These are phyloP conservation scores for Percopsis omiscomaycus DNA, from an alignment of 2,797 vertebrate species.

Conservation along the genomic window DNA sequence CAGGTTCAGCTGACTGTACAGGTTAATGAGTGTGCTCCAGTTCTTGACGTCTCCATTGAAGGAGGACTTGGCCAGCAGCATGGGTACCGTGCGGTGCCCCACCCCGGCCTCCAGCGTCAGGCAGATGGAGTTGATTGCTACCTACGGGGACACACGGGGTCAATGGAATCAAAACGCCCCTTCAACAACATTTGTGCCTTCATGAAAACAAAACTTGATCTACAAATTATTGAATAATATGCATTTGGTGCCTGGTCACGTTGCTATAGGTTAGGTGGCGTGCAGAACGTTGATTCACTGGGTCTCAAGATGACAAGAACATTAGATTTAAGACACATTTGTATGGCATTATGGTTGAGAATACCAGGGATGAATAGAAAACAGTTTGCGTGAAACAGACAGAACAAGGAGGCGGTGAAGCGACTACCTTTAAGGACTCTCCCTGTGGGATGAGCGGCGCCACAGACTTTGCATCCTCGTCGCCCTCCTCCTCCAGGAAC, in stretches of 20 bases:
- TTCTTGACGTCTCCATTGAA: conserved; percentile 89
- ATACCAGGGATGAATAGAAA: too few relatives aligned
- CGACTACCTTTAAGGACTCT: conserved; percentile 82
- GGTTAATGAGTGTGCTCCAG: conserved; percentile 93
- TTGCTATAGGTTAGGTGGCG: too few relatives aligned
- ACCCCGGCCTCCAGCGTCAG: conserved; percentile 95
- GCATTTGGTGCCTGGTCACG: too few relatives aligned
- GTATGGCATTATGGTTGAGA: too few relatives aligned
- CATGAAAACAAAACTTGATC: not conserved
- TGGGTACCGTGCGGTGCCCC: conserved; percentile 92
- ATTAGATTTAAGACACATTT: too few relatives aligned
- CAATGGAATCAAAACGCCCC: not conserved
- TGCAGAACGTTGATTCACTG: too few relatives aligned
- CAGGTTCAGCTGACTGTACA: conserved; percentile 81
- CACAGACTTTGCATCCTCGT: conserved; percentile 69
- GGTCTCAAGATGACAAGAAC: too few relatives aligned
- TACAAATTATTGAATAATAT: not conserved
- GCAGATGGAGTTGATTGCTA: conserved; percentile 86
- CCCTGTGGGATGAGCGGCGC: conserved; percentile 81
- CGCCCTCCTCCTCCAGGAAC: conserved; percentile 91
- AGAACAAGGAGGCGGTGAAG: too few relatives aligned
- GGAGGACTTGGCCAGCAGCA: conserved; percentile 93
- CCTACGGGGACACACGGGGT: conserved; percentile 65
- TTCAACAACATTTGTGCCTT: not conserved
- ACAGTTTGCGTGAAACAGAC: too few relatives aligned